Evolutionary conservation across 2,113 vertebrate species (phyloP), one percentile per base, ranked within the genome.

Genomic region (Notothenia rossii): DNA sequence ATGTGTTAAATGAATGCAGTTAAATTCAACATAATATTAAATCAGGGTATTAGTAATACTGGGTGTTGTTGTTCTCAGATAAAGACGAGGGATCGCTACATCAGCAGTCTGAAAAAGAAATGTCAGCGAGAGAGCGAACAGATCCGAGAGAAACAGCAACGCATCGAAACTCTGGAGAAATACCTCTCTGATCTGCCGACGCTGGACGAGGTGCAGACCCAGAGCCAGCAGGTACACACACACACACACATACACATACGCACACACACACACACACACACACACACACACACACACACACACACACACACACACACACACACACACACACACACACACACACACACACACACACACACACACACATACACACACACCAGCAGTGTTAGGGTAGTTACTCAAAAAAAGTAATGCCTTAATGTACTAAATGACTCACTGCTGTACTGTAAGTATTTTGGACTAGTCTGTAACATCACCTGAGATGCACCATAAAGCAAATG

Each of bases 31-130:
- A 10, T 33, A 40, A 5, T 17, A 17, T 62, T 7, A 60, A 18
- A 51, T 22, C 25, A 10, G 15, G n/a, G 13, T 18, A 6, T 45
- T 1, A 10, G 33, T 54, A 2, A 22, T 10, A 5, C 36, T 6
- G 36, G 36, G 36, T 22, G 50, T 64, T 15, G 6, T 18, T 1
- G 5, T 68, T 13, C 67, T 0, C 93, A 99, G 98, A 95, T 99
- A 88, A 98, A 97, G 95, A 98, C 96, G 2, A 95, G 98, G 75
- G 98, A 99, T 83, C 96, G 97, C n/a, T 99, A 99, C 68, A 98
- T 99, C 91, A 96, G 85, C 83, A 98, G 97, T 82, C 92, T 99
- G 86, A 98, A 97, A 86, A 99, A 99, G 95, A 98, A 97, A 81
- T 97, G 95, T 73, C 97, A 98, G 86, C 95, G 97, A 20, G 97